Percentiles rank a stretch among this genome's conserved stretches.
These are phyloP conservation scores for Pinna nobilis DNA, from an alignment of 1,140 invertebrate genomes.

Conservation along the genomic window DNA sequence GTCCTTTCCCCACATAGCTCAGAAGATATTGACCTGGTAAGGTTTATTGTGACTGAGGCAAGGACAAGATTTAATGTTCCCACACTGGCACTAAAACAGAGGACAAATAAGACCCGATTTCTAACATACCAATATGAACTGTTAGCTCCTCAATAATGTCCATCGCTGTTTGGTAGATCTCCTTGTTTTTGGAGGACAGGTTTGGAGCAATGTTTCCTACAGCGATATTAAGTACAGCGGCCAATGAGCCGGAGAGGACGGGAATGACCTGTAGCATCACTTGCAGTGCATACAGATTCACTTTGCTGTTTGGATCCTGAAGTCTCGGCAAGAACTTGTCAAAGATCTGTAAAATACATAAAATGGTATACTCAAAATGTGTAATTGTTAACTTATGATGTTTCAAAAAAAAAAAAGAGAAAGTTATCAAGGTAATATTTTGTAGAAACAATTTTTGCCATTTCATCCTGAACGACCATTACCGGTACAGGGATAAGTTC, in stretches of 20 bases:
- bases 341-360: slow-evolving; percentile 71
- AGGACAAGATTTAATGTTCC: too few species aligned
- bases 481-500: too few species aligned
- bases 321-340: slow-evolving; percentile 73
- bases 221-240: slow-evolving; percentile 64
- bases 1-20: too few species aligned
- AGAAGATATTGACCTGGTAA: too few species aligned
- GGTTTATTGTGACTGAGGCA: too few species aligned
- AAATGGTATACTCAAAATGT: neutral
- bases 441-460: too few species aligned
- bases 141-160: slow-evolving; percentile 69
- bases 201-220: slow-evolving; percentile 68
- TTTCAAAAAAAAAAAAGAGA: too few species aligned
- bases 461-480: too few species aligned
- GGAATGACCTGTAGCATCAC: slow-evolving; percentile 70
- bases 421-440: too few species aligned
- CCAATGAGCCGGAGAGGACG: slow-evolving; percentile 60
- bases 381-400: too few species aligned
- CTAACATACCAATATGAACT: slow-evolving; percentile 67
- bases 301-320: slow-evolving; percentile 74
- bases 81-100: too few species aligned
- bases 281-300: slow-evolving; percentile 71
- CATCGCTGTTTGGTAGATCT: slow-evolving; percentile 67
- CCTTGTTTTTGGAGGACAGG: slow-evolving; percentile 74
- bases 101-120: too few species aligned